Conservation (phyloP, 2,797 vertebrate species). For the Threskiornis aethiopicus region DNA sequence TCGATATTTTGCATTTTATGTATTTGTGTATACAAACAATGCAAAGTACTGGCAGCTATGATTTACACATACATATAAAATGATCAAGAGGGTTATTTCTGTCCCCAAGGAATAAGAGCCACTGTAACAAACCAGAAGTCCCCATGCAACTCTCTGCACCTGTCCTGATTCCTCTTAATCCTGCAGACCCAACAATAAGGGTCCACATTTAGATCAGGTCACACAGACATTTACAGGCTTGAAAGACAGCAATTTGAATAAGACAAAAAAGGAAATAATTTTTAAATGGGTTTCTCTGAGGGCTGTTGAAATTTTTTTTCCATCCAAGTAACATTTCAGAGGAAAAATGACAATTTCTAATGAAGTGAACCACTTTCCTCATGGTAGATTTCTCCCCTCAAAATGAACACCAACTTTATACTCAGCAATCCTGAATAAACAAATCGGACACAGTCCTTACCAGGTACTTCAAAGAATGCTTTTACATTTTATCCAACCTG, state of each 20-base stretch:
- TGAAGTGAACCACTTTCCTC: background rate
- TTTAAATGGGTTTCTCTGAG: background rate
- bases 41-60: conserved; percentile 47
- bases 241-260: background rate
- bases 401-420: background rate
- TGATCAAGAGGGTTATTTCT: conserved; percentile 30
- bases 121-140: conserved; percentile 34
- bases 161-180: conserved; percentile 55
- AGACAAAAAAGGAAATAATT: background rate
- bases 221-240: background rate
- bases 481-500: background rate
- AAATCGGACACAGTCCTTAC: background rate
- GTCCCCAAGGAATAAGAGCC: conserved; percentile 33
- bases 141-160: conserved; percentile 41
- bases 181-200: conserved; percentile 27
- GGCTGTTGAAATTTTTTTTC: background rate
- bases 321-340: background rate
- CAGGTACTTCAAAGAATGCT: background rate
- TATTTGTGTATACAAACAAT: background rate
- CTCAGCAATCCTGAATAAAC: background rate
- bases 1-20: background rate
- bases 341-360: background rate
- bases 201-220: conserved; percentile 31
- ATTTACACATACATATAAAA: conserved; percentile 29
- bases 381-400: background rate